Evolutionary conservation across 2,113 vertebrate genomes (phyloP).

Genomic region (Dasyprocta punctata): DNA sequence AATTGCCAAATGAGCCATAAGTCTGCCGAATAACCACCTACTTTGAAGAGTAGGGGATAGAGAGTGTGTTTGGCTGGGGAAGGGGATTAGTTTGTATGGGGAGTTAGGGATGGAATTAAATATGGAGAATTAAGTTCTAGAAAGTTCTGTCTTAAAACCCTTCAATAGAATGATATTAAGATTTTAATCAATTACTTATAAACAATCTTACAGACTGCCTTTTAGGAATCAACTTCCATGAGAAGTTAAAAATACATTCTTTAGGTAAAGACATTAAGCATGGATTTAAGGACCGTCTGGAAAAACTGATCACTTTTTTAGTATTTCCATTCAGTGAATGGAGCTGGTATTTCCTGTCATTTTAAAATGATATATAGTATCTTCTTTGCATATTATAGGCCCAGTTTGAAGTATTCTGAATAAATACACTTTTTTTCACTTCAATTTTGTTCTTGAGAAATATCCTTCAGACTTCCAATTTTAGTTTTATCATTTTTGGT

Average conservation of each 20-base stretch:
- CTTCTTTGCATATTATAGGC: constrained; percentile 57
- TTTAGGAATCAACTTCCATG: constrained; percentile 72
- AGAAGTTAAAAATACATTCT: constrained; percentile 75
- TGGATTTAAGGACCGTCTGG: constrained; percentile 59
- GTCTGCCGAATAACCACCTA: constrained; percentile 71
- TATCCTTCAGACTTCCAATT: not conserved
- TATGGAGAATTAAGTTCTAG: constrained; percentile 42
- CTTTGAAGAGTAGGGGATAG: constrained; percentile 51
- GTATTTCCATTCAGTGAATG: constrained; percentile 82
- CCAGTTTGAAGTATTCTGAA: constrained; percentile 66
- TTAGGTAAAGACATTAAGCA: constrained; percentile 64
- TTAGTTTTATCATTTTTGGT: constrained; percentile 56
- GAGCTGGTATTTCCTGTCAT: constrained; percentile 74
- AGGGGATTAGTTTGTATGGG: not conserved
- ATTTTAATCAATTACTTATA: constrained; percentile 61
- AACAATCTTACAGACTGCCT: constrained; percentile 70
- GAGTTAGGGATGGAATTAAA: constrained; percentile 39
- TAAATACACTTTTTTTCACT: not conserved
- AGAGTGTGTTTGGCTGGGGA: constrained; percentile 2
- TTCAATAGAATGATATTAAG: constrained; percentile 16
- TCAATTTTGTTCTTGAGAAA: constrained; percentile 57
- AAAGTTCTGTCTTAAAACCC: constrained; percentile 49
- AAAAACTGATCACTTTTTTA: constrained; percentile 63
- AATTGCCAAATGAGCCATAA: constrained; percentile 78
- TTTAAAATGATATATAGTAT: constrained; percentile 75